Evolutionary conservation across 1,140 invertebrate species (phyloP).

Genomic region (Cydia pomonella): DNA sequence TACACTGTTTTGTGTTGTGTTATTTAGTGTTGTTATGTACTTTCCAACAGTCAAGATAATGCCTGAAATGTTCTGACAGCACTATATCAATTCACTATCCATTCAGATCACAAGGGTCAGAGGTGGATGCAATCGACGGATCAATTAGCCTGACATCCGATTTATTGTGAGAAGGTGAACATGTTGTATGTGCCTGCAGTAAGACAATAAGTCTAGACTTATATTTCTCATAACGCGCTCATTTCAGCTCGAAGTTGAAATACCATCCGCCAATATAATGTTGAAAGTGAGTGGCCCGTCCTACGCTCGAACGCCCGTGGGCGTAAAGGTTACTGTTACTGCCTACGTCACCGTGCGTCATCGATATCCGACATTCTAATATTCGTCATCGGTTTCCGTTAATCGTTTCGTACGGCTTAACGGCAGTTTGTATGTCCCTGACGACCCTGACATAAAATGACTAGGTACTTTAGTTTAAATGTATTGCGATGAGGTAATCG

Average conservation of each 20-base stretch:
- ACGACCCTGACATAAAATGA: background rate
- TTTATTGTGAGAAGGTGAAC: no score
- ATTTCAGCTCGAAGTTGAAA: background rate
- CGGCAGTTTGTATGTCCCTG: background rate
- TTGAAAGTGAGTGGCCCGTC: slow-evolving; percentile 4
- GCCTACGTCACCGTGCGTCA: slow-evolving; percentile 27
- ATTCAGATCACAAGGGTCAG: no score
- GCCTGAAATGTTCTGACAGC: no score
- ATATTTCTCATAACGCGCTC: background rate
- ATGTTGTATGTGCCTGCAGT: background rate
- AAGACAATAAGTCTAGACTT: no score
- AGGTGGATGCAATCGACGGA: no score
- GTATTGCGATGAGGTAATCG: background rate
- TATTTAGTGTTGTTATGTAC: no score
- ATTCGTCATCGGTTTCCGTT: slow-evolving; percentile 12
- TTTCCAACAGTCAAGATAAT: no score
- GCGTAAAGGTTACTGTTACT: slow-evolving; percentile 13
- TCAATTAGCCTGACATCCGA: no score
- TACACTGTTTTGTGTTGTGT: no score
- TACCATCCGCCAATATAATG: slow-evolving; percentile 2
- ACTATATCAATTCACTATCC: no score
- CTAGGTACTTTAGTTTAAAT: background rate
- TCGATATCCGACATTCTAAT: slow-evolving; percentile 12
- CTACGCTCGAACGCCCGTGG: slow-evolving; percentile 21
- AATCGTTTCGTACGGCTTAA: background rate